A percentile compares a stretch with the other conserved stretches of the same genome.
phyloP scores from a whole-genome alignment of 1,140 invertebrate species.

The Bombus sylvicola region DNA sequence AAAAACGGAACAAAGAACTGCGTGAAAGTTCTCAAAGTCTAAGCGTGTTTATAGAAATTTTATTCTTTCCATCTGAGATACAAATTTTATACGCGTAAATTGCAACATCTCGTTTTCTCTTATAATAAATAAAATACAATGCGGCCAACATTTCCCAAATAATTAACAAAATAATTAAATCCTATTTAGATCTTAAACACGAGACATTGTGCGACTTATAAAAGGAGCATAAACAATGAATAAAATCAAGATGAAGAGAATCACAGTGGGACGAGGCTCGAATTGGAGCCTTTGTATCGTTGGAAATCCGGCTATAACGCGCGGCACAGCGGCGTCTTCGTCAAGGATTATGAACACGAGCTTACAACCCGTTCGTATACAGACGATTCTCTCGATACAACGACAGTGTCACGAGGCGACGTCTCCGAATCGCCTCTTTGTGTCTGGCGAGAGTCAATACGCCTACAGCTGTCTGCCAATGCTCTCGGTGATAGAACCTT shows the following conservation, averaged over 20 bases:
- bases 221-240: not conserved
- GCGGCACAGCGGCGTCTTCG: not conserved
- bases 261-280: not conserved
- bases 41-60: too few relatives aligned
- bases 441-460: constrained; percentile 64
- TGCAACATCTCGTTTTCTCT: not conserved
- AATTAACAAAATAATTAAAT: too few relatives aligned
- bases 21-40: not conserved
- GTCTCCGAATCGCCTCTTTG: constrained; percentile 65
- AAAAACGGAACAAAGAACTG: not conserved
- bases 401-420: constrained; percentile 52
- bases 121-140: not conserved
- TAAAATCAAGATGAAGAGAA: not conserved
- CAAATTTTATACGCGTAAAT: too few relatives aligned
- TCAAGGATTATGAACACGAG: constrained; percentile 38
- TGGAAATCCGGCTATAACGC: constrained; percentile 37
- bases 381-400: constrained; percentile 12
- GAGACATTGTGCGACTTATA: not conserved
- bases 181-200: too few relatives aligned
- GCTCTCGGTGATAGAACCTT: constrained; percentile 34
- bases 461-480: constrained; percentile 63
- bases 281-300: constrained; percentile 21
- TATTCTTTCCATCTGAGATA: too few relatives aligned
- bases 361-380: constrained; percentile 11
- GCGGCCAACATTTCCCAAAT: not conserved